Percentiles rank a stretch among this genome's conserved stretches.
Conservation (phyloP, 1,140 invertebrate species). For the Macrocentrus cingulum region DNA sequence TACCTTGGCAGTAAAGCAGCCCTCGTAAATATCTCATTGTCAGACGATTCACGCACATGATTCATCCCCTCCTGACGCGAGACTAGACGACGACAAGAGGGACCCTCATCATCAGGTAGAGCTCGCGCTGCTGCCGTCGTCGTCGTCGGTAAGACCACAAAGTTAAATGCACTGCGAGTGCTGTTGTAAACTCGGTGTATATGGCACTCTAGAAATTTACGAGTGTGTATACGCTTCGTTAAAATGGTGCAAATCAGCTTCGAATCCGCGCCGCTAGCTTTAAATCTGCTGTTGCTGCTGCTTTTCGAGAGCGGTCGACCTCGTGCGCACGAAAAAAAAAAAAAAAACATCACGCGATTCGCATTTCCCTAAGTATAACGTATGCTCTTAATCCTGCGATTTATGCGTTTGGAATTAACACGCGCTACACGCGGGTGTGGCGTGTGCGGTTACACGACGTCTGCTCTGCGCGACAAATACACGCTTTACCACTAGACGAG, state of each 20-base stretch:
- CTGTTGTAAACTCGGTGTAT: slow-evolving; percentile 12
- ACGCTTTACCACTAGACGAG: too few relatives aligned
- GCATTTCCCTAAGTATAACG: slow-evolving; percentile 51
- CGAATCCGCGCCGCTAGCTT: slow-evolving; percentile 4
- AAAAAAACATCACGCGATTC: slow-evolving; percentile 27
- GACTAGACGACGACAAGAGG: slow-evolving; percentile 3
- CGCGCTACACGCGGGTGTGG: slow-evolving; percentile 26
- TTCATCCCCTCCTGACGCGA: background rate
- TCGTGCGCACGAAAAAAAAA: background rate
- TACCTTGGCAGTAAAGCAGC: background rate
- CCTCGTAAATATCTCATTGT: slow-evolving; percentile 19
- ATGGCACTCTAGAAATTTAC: slow-evolving; percentile 14
- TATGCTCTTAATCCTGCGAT: slow-evolving; percentile 50
- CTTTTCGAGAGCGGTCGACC: background rate
- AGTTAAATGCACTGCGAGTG: slow-evolving; percentile 13
- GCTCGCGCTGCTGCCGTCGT: background rate
- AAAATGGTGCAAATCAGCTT: slow-evolving; percentile 18
- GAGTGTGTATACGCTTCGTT: slow-evolving; percentile 8
- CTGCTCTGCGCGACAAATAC: too few relatives aligned
- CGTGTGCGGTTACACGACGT: slow-evolving; percentile 10
- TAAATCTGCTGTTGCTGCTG: slow-evolving; percentile 8
- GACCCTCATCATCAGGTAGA: background rate
- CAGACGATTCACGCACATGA: background rate
- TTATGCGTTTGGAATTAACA: slow-evolving; percentile 51
- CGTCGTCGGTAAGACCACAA: slow-evolving; percentile 4